Percentiles rank a stretch among this genome's conserved stretches.
Evolutionary conservation across 2,113 vertebrate genomes (phyloP).

Genomic region (Spizaetus ornatus): DNA sequence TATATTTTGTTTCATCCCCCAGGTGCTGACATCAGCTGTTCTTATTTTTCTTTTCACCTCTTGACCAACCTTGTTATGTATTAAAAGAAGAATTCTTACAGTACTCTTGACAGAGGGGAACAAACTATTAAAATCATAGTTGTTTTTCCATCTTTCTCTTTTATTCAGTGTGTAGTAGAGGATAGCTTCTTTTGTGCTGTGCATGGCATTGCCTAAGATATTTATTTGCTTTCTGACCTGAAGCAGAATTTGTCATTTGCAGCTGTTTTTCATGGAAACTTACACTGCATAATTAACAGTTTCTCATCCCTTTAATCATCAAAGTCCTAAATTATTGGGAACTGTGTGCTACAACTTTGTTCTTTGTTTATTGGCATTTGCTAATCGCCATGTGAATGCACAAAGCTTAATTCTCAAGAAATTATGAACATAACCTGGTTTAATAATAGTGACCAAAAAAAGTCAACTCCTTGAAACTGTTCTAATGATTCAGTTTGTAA

Average conservation of each 20-base stretch:
- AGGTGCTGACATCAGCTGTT: background rate
- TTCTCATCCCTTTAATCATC: background rate
- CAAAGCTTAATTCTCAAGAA: background rate
- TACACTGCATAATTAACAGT: conserved; percentile 30
- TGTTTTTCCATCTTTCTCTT: background rate
- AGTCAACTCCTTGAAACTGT: background rate
- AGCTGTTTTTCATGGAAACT: background rate
- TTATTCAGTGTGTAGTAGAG: background rate
- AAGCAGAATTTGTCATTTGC: conserved; percentile 27
- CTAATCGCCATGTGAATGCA: background rate
- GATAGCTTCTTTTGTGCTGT: background rate
- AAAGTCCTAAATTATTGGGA: background rate
- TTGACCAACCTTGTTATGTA: background rate
- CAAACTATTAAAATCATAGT: background rate
- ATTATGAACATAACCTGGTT: background rate
- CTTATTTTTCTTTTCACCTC: background rate
- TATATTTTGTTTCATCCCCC: background rate
- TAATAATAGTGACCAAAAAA: background rate
- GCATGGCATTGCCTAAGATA: background rate
- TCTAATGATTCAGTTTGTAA: background rate
- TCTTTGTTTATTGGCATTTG: background rate
- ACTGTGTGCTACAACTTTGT: background rate
- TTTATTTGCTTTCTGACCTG: conserved; percentile 21
- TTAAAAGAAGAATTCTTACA: background rate
- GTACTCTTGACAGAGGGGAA: background rate